Evolutionary conservation across 1,140 invertebrate genomes (phyloP).

Genomic region (Listronotus oregonensis): DNA sequence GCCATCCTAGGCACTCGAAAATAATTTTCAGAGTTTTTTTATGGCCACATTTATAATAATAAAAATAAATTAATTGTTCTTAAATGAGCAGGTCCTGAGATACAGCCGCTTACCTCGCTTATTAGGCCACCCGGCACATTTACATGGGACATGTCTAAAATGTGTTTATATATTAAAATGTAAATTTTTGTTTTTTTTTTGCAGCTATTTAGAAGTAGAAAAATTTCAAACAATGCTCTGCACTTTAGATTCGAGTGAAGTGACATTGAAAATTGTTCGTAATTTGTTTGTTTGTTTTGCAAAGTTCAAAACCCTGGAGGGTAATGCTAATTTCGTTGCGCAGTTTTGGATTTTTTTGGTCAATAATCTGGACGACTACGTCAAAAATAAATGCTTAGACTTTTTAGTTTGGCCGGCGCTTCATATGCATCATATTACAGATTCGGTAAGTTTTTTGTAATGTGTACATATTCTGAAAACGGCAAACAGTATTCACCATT

Average conservation of each 20-base stretch:
- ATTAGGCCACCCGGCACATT: too few relatives aligned
- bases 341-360: conserved; percentile 30
- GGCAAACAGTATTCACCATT: too few relatives aligned
- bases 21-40: too few relatives aligned
- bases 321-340: conserved; percentile 21
- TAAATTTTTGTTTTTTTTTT: neutral
- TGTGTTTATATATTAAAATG: too few relatives aligned
- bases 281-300: conserved; percentile 6
- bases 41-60: too few relatives aligned
- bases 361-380: conserved; percentile 14
- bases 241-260: neutral
- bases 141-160: too few relatives aligned
- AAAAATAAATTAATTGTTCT: too few relatives aligned
- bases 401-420: conserved; percentile 37
- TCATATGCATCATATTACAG: conserved; percentile 25
- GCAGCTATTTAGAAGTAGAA: conserved; percentile 3
- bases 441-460: conserved; percentile 18
- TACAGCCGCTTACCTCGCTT: too few relatives aligned
- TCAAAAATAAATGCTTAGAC: conserved; percentile 18
- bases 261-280: neutral
- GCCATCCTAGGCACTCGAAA: too few relatives aligned
- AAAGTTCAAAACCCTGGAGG: conserved; percentile 14
- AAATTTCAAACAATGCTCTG: neutral
- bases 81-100: too few relatives aligned
- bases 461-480: too few relatives aligned